Percentiles rank a stretch among this genome's conserved stretches.
These are phyloP conservation scores for Neogobius melanostomus DNA, from an alignment of 2,113 vertebrate genomes.

Conservation along the genomic window DNA sequence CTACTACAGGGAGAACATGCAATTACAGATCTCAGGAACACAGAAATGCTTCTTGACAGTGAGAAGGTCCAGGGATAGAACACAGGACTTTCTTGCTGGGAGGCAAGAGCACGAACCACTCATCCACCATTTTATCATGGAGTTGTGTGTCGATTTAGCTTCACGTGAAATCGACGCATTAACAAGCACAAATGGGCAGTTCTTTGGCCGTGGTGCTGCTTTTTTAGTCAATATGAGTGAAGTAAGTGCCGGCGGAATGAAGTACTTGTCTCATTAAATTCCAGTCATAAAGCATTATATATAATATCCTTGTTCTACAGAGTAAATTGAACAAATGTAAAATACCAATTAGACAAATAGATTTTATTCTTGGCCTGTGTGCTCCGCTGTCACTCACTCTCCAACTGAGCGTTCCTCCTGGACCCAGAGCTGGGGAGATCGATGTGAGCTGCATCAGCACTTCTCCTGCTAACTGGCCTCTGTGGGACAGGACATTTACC, in stretches of 20 bases:
- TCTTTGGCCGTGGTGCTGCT: no score
- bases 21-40: background rate
- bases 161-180: no score
- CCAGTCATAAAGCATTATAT: background rate
- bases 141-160: no score
- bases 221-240: background rate
- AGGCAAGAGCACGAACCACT: background rate
- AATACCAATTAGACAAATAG: conserved; percentile 19
- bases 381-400: conserved; percentile 24
- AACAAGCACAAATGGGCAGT: no score
- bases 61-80: background rate
- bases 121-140: no score
- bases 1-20: background rate
- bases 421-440: conserved; percentile 44
- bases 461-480: conserved; percentile 55
- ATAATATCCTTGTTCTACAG: background rate
- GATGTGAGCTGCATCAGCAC: conserved; percentile 63
- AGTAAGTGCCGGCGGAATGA: background rate
- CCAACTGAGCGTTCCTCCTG: conserved; percentile 32
- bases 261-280: background rate
- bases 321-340: conserved; percentile 2
- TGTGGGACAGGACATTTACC: conserved; percentile 37
- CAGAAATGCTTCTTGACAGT: background rate
- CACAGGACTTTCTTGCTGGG: background rate
- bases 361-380: conserved; percentile 18